Evolutionary conservation across 2,888 invertebrate genomes (phyloP), one percentile per base, ranked within the genome.

Genomic region (Sphaeridia pumilis): DNA sequence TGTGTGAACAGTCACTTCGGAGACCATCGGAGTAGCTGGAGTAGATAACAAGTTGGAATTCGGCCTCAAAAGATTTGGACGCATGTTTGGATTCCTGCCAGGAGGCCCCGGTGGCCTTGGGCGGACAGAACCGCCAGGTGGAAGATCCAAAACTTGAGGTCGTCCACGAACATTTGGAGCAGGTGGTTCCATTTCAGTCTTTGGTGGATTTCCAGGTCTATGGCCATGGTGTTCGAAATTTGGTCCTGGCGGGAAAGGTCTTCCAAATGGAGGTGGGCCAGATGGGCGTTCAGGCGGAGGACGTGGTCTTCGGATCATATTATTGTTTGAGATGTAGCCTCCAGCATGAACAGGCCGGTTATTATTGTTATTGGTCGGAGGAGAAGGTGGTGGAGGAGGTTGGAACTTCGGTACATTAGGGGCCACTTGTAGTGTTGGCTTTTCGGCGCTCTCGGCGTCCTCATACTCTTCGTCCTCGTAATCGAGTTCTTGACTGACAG

Each of bases 1-100:
- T 2, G 67, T 68, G 35, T 67, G 67, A 20, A 59, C 26, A 46
- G 61, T 58, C 47, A 63, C 61, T 24, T 65, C 63, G 24, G 59
- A 57, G 53, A 59, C 59, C 1, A 61, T 58, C 4, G 63, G 65
- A 42, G 60, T 58, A 41, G 59, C 58, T 25, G 52, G 54, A 2
- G 60, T 49, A 14, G 66, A 61, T 38, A 64, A 61, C 0, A 64
- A 45, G 1, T 63, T 59, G n/a, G 61, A 60, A 43, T 61, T 60
- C 1, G 63, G 63, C 21, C 59, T 55, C n/a, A 65, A 54, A 2
- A 65, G 52, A 46, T 65, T 65, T 22, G 65, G 65, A n/a, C 62
- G 49, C 49, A 46, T 49, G 34, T 46, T 46, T 3, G 35, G 38
- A 20, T 42, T 21, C 14, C 44, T 31, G 2, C 52, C 38, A 17